Percentiles rank a stretch among this genome's conserved stretches.
These are phyloP conservation scores for Motacilla alba DNA, from an alignment of 2,113 vertebrate genomes.

Conservation along the genomic window DNA sequence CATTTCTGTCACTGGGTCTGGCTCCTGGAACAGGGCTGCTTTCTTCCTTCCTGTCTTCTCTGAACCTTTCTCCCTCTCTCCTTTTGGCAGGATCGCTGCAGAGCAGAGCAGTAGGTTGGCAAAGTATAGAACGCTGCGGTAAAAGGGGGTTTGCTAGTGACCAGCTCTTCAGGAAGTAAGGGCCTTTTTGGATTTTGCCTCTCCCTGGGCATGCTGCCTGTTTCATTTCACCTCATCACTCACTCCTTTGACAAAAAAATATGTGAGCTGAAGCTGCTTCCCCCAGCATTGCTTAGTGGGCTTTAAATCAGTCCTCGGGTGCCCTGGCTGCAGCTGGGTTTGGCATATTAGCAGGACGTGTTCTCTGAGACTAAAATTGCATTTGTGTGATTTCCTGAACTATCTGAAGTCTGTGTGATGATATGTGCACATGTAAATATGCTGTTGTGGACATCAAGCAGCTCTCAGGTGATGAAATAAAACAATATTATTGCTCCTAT, in stretches of 20 bases:
- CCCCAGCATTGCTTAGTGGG: neutral
- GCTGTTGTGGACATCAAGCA: neutral
- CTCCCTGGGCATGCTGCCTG: constrained; percentile 61
- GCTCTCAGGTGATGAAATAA: neutral
- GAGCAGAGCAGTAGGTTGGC: constrained; percentile 99
- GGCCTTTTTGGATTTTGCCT: constrained; percentile 66
- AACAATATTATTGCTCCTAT: neutral
- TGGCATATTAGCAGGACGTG: neutral
- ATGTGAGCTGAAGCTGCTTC: constrained; percentile 5
- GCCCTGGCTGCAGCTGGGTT: neutral
- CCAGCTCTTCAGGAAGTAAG: constrained; percentile 87
- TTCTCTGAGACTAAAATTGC: neutral
- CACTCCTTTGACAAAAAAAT: neutral
- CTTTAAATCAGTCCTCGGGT: neutral
- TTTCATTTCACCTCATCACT: constrained; percentile 36
- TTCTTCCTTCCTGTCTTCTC: constrained; percentile 64
- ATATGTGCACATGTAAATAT: neutral
- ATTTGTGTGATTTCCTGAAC: neutral
- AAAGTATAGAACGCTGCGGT: constrained; percentile 99
- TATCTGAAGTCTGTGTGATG: neutral
- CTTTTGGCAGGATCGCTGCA: constrained; percentile 95
- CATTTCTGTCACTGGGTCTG: constrained; percentile 55
- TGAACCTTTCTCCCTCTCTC: constrained; percentile 79
- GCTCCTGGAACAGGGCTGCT: constrained; percentile 25
- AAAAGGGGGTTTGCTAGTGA: constrained; percentile 80